Conservation (phyloP, 1,140 invertebrate genomes). For the Bombus consobrinus region DNA sequence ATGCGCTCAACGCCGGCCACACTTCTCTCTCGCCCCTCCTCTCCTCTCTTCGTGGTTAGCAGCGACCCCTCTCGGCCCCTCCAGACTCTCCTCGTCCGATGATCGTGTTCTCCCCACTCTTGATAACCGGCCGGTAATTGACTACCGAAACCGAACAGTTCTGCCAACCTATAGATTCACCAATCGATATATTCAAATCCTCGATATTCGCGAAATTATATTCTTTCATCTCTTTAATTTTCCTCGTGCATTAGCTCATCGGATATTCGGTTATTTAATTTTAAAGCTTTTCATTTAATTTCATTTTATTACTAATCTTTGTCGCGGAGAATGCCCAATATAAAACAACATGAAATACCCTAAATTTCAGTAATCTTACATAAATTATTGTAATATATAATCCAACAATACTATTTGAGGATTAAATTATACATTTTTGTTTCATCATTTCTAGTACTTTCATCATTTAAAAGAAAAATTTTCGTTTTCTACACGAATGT, state of each 20-base stretch:
- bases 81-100: not conserved
- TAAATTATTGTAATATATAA: too few relatives aligned
- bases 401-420: too few relatives aligned
- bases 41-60: constrained; percentile 33
- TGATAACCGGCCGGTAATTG: constrained; percentile 35
- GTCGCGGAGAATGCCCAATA: too few relatives aligned
- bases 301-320: too few relatives aligned
- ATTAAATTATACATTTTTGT: not conserved
- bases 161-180: constrained; percentile 19
- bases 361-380: too few relatives aligned
- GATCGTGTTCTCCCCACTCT: constrained; percentile 30
- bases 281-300: too few relatives aligned
- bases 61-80: constrained; percentile 1
- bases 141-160: constrained; percentile 23
- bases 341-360: too few relatives aligned
- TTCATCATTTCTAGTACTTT: not conserved
- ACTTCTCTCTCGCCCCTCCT: constrained; percentile 46
- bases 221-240: not conserved
- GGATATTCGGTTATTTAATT: too few relatives aligned
- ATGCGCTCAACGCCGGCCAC: constrained; percentile 67
- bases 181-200: not conserved
- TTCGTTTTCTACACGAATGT: not conserved
- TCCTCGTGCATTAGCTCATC: too few relatives aligned
- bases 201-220: not conserved
- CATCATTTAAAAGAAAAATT: not conserved